phyloP scores from a whole-genome alignment of 2,888 invertebrate species.

The Boloria euphrosyne region DNA sequence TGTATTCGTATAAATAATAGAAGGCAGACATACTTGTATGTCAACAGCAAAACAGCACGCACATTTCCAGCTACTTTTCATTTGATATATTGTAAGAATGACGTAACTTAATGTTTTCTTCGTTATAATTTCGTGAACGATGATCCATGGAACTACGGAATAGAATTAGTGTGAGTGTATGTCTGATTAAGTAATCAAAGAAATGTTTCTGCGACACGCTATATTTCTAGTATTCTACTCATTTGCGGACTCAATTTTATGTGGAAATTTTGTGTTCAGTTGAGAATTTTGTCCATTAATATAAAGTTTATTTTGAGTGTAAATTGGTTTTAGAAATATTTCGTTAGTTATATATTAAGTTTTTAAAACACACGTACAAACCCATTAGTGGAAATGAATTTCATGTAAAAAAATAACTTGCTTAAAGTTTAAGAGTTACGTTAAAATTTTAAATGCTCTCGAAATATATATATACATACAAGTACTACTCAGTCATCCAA shows the following conservation, averaged over 20 bases:
- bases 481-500: slow-evolving; percentile 16
- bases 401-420: too few relatives aligned
- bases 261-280: too few relatives aligned
- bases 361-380: too few relatives aligned
- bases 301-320: too few relatives aligned
- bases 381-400: too few relatives aligned
- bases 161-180: slow-evolving; percentile 22
- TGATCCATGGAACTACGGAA: slow-evolving; percentile 15
- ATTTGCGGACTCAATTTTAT: too few relatives aligned
- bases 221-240: background rate
- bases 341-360: too few relatives aligned
- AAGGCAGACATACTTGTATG: background rate
- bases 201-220: slow-evolving; percentile 21
- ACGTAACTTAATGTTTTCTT: slow-evolving; percentile 4
- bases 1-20: background rate
- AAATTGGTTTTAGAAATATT: too few relatives aligned
- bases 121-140: slow-evolving; percentile 9
- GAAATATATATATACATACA: background rate
- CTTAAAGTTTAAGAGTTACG: too few relatives aligned
- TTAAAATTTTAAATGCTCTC: background rate
- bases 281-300: too few relatives aligned
- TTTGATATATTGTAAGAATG: slow-evolving; percentile 10
- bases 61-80: slow-evolving; percentile 3
- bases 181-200: slow-evolving; percentile 19
- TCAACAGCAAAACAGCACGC: slow-evolving; percentile 13